Base-by-base conservation (phyloP, 2,888 invertebrate species). In the Diaprepes abbreviatus region DNA sequence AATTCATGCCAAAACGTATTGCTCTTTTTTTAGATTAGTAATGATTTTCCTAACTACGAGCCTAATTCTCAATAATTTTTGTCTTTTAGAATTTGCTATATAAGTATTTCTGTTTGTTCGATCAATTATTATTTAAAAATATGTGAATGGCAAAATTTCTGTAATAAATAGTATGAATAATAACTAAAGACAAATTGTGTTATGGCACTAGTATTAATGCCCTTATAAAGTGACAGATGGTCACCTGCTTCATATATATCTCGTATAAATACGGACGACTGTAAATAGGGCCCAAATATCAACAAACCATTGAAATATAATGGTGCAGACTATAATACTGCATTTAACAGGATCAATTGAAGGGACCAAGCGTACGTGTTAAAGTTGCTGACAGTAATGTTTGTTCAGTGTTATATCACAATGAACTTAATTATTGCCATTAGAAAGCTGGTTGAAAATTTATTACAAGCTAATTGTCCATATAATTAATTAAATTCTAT, bases 261-360 rank as follows among this genome's bases (percentile, higher is more conserved):
- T 75, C 69, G 73, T 73, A 74, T 73, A 76, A 76, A 76, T 75
- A 76, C 74, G 73, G 74, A 70, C 66, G 74, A 73, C 65, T 72
- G 69, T 35, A 72, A 74, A 75, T 66, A 67, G 73, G 69, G 59
- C 66, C 38, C 70, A 66, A 74, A 75, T 75, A 77, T 77, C 76
- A 77, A 77, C 76, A 77, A 77, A 75, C 76, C 76, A 77, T 77
- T 77, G 74, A 76, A 77, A 76, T 70, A 74, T 74, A 76, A 76
- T 75, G 73, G 74, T 69, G 59, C 69, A 74, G 71, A 75, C 75
- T 74, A 77, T 74, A 76, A 76, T 76, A 72, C 45, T 21, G 24
- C 45, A 17, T 45, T 45, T 45, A 45, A 45, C 24, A 24, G 21
- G 21, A 24, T 24, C 24, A 45, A 45, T 45, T 45, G 10, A 45